Evolutionary conservation across 2,797 vertebrate species (phyloP).

Genomic region (Echiichthys vipera): DNA sequence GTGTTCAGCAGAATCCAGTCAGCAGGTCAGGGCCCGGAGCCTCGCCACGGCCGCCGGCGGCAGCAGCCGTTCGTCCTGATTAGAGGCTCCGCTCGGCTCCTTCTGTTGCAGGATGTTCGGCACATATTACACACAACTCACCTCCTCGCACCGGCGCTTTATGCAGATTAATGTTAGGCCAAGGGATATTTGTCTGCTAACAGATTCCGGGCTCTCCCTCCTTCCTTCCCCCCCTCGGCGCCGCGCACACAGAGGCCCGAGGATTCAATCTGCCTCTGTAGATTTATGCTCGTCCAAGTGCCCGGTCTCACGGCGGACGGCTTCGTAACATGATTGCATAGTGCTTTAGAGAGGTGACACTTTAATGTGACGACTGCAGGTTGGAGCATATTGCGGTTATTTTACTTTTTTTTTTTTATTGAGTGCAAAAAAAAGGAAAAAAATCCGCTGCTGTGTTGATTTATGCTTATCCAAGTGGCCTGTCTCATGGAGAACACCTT

Average conservation of each 20-base stretch:
- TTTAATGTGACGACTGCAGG: constrained; percentile 59
- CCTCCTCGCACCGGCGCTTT: constrained; percentile 54
- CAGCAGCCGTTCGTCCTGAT: constrained; percentile 57
- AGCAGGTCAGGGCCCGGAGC: constrained; percentile 57
- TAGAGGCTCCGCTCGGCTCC: constrained; percentile 63
- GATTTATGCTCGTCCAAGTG: constrained; percentile 42
- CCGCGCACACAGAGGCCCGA: constrained; percentile 1
- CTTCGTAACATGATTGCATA: constrained; percentile 42
- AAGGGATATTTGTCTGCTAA: constrained; percentile 65
- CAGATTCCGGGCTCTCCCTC: constrained; percentile 30
- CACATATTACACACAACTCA: constrained; percentile 57
- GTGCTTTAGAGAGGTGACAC: constrained; percentile 54
- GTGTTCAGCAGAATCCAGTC: constrained; percentile 65
- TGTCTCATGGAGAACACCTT: constrained; percentile 60
- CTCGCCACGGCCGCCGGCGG: constrained; percentile 13
- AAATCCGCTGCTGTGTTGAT: constrained; percentile 56
- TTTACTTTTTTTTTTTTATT: constrained; percentile 62
- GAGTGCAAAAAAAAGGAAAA: constrained; percentile 10
- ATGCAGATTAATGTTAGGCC: constrained; percentile 70
- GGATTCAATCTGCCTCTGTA: constrained; percentile 49
- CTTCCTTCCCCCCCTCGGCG: constrained; percentile 19
- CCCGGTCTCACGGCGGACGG: constrained; percentile 16
- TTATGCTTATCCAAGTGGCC: constrained; percentile 62
- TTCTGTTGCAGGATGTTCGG: constrained; percentile 66
- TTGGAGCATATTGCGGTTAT: constrained; percentile 58